Base-by-base conservation (phyloP, 2,888 invertebrate genomes). In the Magallana nippona region DNA sequence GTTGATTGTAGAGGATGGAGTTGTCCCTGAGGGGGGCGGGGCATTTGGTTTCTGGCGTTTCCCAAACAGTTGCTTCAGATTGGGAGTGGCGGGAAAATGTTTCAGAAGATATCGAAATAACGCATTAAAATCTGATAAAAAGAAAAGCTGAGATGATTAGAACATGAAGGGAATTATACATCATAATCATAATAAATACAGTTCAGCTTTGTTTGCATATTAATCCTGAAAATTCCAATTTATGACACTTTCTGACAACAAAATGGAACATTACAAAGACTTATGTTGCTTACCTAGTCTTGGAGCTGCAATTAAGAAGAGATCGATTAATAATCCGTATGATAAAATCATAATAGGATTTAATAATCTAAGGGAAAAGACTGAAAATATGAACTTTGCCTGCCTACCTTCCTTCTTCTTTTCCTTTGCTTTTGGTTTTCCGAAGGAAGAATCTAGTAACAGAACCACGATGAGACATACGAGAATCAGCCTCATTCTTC, bases 51-150 rank as follows among this genome's bases (percentile, higher is more conserved):
- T 71, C 27, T 27, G 71, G 1, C 1, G 13, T 32, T 71, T 71
- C 15, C 22, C 71, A 17, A 71, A 71, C 11, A 71, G 32, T 15
- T 71, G 71, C 15, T 71, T 71, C 0, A 71, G 27, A 27, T 71
- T 32, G 17, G 71, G 71, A 2, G 71, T 71, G 2, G 71, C 22
- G 15, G 71, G 71, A 27, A 71, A 71, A 71, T 71, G 32, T 22
- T 71, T 71, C 71, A 71, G 10, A 13, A 71, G 71, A 32, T 71
- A 71, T 27, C 71, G 71, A 71, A 71, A 71, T 32, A 71, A 15
- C 22, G 27, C 13, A 13, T 71, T 27, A 27, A 71, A 71, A 15
- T 71, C 71, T 71, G 15, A 10, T 5, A 22, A 13, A 15, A 71
- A 27, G 32, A 63, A 22, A 22, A 71, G 32, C 11, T 11, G 32